Percentiles rank a stretch among this genome's conserved stretches.
Conservation (phyloP, 2,888 invertebrate species). For the Allolobophora icterica region DNA sequence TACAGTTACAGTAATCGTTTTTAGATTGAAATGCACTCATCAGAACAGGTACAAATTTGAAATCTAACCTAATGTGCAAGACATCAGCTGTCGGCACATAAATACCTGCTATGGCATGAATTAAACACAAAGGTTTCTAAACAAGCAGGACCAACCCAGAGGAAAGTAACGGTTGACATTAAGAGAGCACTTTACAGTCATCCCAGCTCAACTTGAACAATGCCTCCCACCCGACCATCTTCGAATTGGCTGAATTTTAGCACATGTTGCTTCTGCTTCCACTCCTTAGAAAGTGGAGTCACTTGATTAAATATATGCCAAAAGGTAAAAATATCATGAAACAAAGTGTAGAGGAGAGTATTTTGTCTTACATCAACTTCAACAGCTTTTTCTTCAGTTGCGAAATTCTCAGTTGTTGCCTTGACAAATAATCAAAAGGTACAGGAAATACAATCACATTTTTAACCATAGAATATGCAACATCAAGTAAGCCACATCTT, state of each 20-base stretch:
- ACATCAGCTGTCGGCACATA: too few species aligned
- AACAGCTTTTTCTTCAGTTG: slow-evolving; percentile 78
- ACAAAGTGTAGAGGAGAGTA: background rate
- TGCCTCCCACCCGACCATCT: too few species aligned
- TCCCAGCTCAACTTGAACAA: too few species aligned
- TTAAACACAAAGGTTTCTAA: too few species aligned
- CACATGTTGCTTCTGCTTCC: too few species aligned
- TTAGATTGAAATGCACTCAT: background rate
- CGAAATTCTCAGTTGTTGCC: slow-evolving; percentile 86
- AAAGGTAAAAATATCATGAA: slow-evolving; percentile 1
- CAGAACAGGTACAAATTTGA: background rate
- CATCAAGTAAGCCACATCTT: background rate
- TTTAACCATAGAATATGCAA: background rate
- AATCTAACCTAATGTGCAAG: too few species aligned
- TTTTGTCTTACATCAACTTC: slow-evolving; percentile 74
- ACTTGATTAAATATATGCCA: background rate
- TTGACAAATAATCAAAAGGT: slow-evolving; percentile 46
- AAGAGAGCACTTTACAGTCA: too few species aligned
- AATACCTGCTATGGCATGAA: too few species aligned
- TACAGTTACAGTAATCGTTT: background rate
- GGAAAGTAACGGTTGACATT: too few species aligned
- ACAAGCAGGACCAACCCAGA: too few species aligned
- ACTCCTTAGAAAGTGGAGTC: background rate
- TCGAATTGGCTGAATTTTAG: too few species aligned
- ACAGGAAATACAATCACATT: slow-evolving; percentile 3